Conservation (phyloP, 2,797 vertebrate species). For the Arnoldichthys spilopterus region DNA sequence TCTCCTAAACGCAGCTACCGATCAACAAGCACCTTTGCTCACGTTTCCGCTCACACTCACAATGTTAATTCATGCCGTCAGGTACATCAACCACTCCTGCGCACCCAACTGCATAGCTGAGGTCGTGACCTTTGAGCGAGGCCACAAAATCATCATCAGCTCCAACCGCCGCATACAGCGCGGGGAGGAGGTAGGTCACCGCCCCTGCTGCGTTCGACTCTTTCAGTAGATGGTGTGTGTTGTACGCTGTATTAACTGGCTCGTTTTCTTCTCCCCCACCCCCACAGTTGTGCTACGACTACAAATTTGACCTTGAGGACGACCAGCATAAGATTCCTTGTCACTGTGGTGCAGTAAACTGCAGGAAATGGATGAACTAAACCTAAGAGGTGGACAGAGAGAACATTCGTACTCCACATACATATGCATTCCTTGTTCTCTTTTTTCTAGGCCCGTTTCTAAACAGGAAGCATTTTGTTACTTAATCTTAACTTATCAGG, state of each 20-base stretch:
- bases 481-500: slow-evolving; percentile 43
- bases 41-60: too few species aligned
- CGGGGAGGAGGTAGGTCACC: slow-evolving; percentile 91
- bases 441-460: slow-evolving; percentile 39
- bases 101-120: slow-evolving; percentile 96
- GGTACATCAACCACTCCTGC: slow-evolving; percentile 98
- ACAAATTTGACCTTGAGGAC: slow-evolving; percentile 98
- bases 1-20: too few species aligned
- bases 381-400: slow-evolving; percentile 4
- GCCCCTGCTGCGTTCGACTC: neutral
- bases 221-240: too few species aligned
- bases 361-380: slow-evolving; percentile 98
- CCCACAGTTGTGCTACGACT: slow-evolving; percentile 91
- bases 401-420: slow-evolving; percentile 27
- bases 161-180: slow-evolving; percentile 95
- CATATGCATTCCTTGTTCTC: slow-evolving; percentile 75
- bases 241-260: neutral
- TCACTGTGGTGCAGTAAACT: slow-evolving; percentile 97
- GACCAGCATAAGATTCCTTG: slow-evolving; percentile 99
- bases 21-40: too few species aligned
- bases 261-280: too few species aligned
- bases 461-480: slow-evolving; percentile 41
- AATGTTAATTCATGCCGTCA: slow-evolving; percentile 57
- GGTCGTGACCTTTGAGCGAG: slow-evolving; percentile 93
- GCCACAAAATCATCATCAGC: slow-evolving; percentile 98